phyloP scores from a whole-genome alignment of 64 coral and sea anemone genomes.

The Stichodactyla helianthus region DNA sequence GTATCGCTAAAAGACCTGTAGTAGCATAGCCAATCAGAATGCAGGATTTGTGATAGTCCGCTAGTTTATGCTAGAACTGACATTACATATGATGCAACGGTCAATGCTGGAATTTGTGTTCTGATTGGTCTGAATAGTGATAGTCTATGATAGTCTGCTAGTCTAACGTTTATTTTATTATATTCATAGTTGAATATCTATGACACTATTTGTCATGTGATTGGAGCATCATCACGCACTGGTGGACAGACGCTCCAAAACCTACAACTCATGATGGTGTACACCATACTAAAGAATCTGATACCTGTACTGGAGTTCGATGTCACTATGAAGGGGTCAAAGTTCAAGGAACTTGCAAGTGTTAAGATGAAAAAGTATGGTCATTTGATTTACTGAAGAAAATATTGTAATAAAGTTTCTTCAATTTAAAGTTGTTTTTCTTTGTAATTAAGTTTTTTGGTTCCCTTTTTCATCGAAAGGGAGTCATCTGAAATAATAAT shows the following conservation, averaged over 20 bases:
- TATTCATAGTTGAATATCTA: conserved; percentile 77
- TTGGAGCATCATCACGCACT: conserved; percentile 82
- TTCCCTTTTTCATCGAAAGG: background rate
- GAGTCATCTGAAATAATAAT: no score
- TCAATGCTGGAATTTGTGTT: no score
- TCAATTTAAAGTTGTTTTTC: no score
- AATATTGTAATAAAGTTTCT: no score
- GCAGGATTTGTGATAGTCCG: no score
- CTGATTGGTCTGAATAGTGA: no score
- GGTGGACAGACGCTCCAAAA: conserved; percentile 93
- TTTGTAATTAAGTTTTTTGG: no score
- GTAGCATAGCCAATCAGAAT: no score
- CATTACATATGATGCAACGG: no score
- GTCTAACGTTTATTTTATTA: background rate
- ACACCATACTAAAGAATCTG: conserved; percentile 63
- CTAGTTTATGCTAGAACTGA: no score
- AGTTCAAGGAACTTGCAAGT: conserved; percentile 45
- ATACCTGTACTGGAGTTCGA: conserved; percentile 34
- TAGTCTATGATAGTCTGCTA: background rate
- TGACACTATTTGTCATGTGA: conserved; percentile 75
- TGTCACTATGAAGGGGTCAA: conserved; percentile 9
- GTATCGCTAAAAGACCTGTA: no score
- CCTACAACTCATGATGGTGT: conserved; percentile 70
- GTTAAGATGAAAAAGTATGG: conserved; percentile 41
- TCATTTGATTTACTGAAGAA: no score